A percentile compares a stretch with the other conserved stretches of the same genome.
These are phyloP conservation scores for Adelphocoris suturalis DNA, from an alignment of 2,888 invertebrate genomes.

Conservation along the genomic window DNA sequence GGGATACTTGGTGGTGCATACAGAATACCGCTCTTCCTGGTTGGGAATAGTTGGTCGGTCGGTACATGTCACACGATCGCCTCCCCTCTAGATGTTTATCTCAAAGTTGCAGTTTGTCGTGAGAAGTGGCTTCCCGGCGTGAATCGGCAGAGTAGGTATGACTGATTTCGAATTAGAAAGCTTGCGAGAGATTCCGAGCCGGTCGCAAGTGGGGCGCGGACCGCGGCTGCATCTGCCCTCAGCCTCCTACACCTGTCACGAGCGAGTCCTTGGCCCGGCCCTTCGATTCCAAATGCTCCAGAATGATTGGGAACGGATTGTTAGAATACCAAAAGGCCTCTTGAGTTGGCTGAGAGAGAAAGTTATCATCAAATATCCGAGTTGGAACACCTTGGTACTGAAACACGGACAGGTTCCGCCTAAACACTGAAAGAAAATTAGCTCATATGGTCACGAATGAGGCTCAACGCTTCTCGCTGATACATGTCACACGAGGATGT, in stretches of 20 bases:
- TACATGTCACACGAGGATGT: too few relatives aligned
- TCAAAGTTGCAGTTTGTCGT: neutral
- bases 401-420: too few relatives aligned
- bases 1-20: too few relatives aligned
- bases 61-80: neutral
- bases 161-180: conserved; percentile 59
- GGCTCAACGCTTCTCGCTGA: too few relatives aligned
- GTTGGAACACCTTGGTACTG: too few relatives aligned
- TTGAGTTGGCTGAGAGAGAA: too few relatives aligned
- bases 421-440: too few relatives aligned
- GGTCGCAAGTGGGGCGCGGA: neutral
- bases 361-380: too few relatives aligned
- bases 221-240: conserved; percentile 37
- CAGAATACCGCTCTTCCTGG: too few relatives aligned
- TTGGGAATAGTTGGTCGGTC: neutral
- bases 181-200: neutral
- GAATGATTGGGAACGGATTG: neutral
- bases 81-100: neutral
- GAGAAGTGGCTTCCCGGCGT: neutral
- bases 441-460: too few relatives aligned
- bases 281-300: neutral
- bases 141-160: neutral
- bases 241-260: conserved; percentile 46
- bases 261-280: conserved; percentile 15
- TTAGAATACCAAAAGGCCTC: too few relatives aligned